These are phyloP conservation scores for Argya squamiceps DNA, from an alignment of 2,797 vertebrate species.

Conservation along the genomic window DNA sequence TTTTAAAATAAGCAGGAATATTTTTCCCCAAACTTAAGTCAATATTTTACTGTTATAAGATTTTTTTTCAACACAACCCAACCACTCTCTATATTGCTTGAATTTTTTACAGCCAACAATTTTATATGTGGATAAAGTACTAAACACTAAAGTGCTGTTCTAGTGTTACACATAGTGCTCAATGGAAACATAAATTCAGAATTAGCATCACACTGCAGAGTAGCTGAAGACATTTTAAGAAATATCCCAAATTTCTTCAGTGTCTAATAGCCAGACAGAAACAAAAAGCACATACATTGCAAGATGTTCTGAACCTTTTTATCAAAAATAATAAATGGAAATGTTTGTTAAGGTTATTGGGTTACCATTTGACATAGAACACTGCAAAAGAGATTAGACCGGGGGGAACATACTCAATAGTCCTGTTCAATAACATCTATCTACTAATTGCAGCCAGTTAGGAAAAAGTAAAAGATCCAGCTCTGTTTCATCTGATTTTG, in stretches of 20 bases:
- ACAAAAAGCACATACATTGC: constrained; percentile 32
- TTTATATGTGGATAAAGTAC: constrained; percentile 45
- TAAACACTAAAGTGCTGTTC: constrained; percentile 38
- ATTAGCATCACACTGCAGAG: constrained; percentile 61
- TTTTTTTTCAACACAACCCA: neutral
- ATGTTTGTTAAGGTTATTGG: constrained; percentile 14
- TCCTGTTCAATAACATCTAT: neutral
- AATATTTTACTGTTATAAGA: neutral
- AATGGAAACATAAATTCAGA: constrained; percentile 62
- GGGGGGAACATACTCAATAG: neutral
- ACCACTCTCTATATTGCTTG: neutral
- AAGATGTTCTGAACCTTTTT: constrained; percentile 50
- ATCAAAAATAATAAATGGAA: constrained; percentile 54
- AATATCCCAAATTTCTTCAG: constrained; percentile 52
- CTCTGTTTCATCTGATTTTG: neutral
- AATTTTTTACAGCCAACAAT: constrained; percentile 41
- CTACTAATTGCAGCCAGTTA: neutral
- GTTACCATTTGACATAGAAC: constrained; percentile 9
- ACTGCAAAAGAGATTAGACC: constrained; percentile 7
- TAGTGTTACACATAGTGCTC: neutral
- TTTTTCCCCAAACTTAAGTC: neutral
- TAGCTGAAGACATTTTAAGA: constrained; percentile 67
- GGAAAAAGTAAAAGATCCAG: constrained; percentile 10
- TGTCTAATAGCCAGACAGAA: constrained; percentile 45
- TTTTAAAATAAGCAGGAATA: neutral